Base-by-base conservation (phyloP, 2,888 invertebrate species). In the Netelia inedita region DNA sequence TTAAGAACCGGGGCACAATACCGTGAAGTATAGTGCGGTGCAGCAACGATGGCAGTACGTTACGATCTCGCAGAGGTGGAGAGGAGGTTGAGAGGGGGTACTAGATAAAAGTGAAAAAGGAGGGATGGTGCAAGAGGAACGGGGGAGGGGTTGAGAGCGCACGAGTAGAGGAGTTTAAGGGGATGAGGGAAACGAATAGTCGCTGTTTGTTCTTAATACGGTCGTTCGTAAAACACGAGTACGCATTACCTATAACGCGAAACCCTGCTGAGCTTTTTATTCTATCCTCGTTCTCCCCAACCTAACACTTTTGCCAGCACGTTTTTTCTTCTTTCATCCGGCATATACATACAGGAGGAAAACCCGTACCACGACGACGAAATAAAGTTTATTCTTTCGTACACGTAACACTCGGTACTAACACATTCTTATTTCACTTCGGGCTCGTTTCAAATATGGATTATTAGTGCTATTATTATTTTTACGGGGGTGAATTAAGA, bases 121-220 rank as follows among this genome's bases (percentile, higher is more conserved):
- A 69, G 35, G 2, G 41, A 75, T 46, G 14, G 21, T 28, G 19
- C 8, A 53, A 59, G 59, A n/a, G 16, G 16, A 11, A 1, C 35
- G 16, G 21, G 11, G 16, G 53, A 1, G 28, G 14, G 23, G 1
- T 28, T 14, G 11, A 21, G 21, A 59, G 23, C 10, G 35, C 23
- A 71, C 75, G 79, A 73, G n/a, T 43, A 43, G 28, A 76, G 46
- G 46, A 35, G 46, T 46, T 53, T 63, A 75, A 75, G 69, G 76
- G 57, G 46, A 76, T 57, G 50, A 23, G 53, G 72, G 68, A 80
- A 82, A 85, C 79, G 76, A 82, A 86, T 79, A 71, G 86, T 85
- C 82, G 82, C 82, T 76, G 83, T 82, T 85, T 85, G 86, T 82
- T 86, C 75, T 86, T 88, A 89, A 89, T 86, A 69, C 79, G 82